phyloP scores from a whole-genome alignment of 35 echinoderm and acorn worm genomes.

The Holothuria glaberrima region DNA sequence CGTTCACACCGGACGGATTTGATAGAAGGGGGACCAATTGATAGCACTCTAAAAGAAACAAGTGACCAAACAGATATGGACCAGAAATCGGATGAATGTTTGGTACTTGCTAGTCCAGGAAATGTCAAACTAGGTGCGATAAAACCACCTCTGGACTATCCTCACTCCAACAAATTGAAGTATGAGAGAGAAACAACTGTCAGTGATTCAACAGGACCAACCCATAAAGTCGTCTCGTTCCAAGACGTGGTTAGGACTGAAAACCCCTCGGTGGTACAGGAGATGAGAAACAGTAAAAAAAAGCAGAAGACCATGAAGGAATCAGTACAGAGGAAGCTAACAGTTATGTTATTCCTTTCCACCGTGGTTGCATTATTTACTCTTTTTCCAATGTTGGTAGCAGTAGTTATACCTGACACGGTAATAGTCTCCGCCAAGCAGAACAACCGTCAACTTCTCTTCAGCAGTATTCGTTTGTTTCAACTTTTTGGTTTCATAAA shows the following conservation, averaged over 20 bases:
- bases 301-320: neutral
- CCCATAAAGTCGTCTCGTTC: neutral
- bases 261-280: neutral
- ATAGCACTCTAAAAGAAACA: no score
- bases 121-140: no score
- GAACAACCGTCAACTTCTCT: neutral
- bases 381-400: neutral
- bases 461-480: neutral
- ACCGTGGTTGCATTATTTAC: neutral
- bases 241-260: neutral
- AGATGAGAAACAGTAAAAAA: neutral
- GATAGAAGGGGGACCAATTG: no score
- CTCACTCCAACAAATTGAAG: neutral
- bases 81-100: no score
- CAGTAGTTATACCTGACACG: neutral
- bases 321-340: neutral
- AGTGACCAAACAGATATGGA: no score
- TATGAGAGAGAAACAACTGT: neutral
- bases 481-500: neutral
- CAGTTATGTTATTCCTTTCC: conserved; percentile 15
- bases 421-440: neutral
- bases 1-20: no score
- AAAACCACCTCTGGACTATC: neutral
- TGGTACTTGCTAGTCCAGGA: no score
- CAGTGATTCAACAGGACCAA: neutral